Percentiles rank a stretch among this genome's conserved stretches.
Evolutionary conservation across 1,140 invertebrate species (phyloP).

Genomic region (Steinernema feltiae): DNA sequence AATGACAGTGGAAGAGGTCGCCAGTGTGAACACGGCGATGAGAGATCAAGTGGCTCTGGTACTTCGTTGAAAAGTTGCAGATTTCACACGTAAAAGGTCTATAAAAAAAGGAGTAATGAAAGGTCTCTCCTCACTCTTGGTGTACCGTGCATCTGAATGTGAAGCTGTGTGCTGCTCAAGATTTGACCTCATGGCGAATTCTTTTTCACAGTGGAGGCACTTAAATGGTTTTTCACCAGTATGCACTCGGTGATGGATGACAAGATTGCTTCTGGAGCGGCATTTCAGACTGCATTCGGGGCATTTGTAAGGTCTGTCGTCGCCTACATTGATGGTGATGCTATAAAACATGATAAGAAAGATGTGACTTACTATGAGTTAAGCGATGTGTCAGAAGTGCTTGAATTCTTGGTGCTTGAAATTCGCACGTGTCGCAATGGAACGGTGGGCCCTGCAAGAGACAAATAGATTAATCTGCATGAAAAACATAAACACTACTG

Average conservation of each 20-base stretch:
- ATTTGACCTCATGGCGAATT: conserved; percentile 64
- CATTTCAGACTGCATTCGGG: conserved; percentile 60
- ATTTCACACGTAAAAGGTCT: conserved; percentile 65
- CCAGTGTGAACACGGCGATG: conserved; percentile 68
- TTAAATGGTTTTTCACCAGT: conserved; percentile 58
- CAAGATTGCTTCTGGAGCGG: conserved; percentile 61
- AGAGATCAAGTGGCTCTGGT: conserved; percentile 66
- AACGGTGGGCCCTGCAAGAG: conserved; percentile 67
- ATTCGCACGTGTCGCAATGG: conserved; percentile 66
- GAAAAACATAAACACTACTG: conserved; percentile 15
- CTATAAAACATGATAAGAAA: background rate
- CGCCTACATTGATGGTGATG: conserved; percentile 47
- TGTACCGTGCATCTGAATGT: conserved; percentile 61
- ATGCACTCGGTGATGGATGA: conserved; percentile 61
- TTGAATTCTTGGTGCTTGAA: conserved; percentile 62
- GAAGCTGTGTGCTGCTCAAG: conserved; percentile 64
- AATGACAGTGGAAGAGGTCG: conserved; percentile 65
- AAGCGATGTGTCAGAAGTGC: conserved; percentile 63
- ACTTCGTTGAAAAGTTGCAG: conserved; percentile 68
- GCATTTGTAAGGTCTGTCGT: conserved; percentile 63
- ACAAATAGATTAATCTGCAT: conserved; percentile 33
- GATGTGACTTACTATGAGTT: conserved; percentile 58
- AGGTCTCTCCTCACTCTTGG: background rate
- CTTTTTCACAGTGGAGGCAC: conserved; percentile 62
- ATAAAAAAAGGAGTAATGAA: conserved; percentile 24